Base-by-base conservation (phyloP, 2,888 invertebrate species). In the Drosophila recens region DNA sequence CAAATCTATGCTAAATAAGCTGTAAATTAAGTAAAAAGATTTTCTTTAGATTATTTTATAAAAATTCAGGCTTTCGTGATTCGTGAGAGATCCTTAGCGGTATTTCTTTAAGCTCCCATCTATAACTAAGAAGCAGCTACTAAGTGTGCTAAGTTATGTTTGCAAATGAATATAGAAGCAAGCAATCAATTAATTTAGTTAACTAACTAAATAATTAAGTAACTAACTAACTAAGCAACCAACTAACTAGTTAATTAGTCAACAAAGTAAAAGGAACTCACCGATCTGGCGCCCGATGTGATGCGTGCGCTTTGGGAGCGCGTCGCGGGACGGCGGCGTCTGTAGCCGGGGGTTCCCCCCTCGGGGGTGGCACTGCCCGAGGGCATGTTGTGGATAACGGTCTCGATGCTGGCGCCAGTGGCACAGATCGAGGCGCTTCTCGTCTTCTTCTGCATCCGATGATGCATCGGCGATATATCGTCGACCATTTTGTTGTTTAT, bases 351-450 rank as follows among this genome's bases (percentile, higher is more conserved):
- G 13, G 93, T 93, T 17, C 93, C 92, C 53, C 91, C 90, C 54
- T 93, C 93, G 65, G 94, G 94, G 53, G 94, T 93, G 56, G 93
- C 93, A 79, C 92, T 93, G 65, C 92, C 93, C n/a, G 92, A 91
- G 63, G 91, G 92, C 90, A 92, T 89, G 72, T 92, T 91, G 65
- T 92, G 91, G 46, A 93, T 92, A 54, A 93, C 92, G n/a, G 93
- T 93, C 88, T 95, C 95, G 93, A 95, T 94, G 91, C 94, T 95
- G 74, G 94, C 94, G 78, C 94, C 94, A 36, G 95, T 94, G 57
- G 95, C 95, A 91, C 95, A 95, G 83, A 95, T 95, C 79, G 95
- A 95, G 82, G 95, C 95, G 84, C 95, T 95, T 78, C 95, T 94
- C 57, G 91, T 92, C 82, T 95, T 95, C 92, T 95, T 95, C 69